phyloP scores from a whole-genome alignment of 2,797 vertebrate genomes.

The Malacoraja senta region DNA sequence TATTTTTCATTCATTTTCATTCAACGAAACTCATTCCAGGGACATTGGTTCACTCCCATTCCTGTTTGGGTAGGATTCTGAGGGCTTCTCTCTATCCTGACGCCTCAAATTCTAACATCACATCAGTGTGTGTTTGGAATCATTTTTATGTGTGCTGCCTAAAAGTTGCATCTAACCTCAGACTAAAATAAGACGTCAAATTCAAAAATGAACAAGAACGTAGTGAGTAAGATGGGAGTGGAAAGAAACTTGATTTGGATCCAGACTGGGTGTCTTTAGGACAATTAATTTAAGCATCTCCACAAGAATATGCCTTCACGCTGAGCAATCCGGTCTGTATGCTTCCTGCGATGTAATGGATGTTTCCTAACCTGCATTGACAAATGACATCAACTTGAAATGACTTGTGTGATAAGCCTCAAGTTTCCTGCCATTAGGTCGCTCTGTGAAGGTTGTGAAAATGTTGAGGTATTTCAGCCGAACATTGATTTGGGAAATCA shows the following conservation, averaged over 20 bases:
- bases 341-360: background rate
- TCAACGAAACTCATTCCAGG: background rate
- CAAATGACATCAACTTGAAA: background rate
- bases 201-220: no score
- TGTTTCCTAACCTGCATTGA: background rate
- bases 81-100: background rate
- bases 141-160: background rate
- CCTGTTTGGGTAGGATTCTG: background rate
- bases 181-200: background rate
- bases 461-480: background rate
- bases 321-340: background rate
- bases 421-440: background rate
- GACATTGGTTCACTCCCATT: background rate
- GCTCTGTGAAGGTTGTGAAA: background rate
- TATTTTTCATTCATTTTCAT: background rate
- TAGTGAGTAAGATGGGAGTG: background rate
- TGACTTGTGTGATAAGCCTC: background rate
- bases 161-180: background rate
- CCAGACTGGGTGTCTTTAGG: background rate
- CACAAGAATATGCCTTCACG: background rate
- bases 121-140: background rate
- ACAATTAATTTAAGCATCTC: background rate
- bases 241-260: background rate
- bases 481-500: background rate
- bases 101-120: background rate